A percentile compares a stretch with the other conserved stretches of the same genome.
Evolutionary conservation across 2,888 invertebrate genomes (phyloP).

Genomic region (Thera obeliscata): DNA sequence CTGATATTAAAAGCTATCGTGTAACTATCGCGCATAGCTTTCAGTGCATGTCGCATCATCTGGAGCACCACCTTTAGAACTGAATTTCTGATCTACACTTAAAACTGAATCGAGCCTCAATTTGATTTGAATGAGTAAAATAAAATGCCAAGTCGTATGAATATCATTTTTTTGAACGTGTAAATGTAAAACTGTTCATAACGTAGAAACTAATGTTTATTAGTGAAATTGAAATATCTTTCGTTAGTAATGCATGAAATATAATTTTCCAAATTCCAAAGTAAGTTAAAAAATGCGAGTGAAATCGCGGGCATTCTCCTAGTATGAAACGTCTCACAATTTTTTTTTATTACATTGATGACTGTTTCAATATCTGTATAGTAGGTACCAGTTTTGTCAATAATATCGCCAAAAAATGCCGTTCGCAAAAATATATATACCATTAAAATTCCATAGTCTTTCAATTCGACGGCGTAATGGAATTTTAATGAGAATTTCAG

Average conservation of each 20-base stretch:
- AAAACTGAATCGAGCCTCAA: conserved; percentile 6
- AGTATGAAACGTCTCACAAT: background rate
- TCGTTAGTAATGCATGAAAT: too few relatives aligned
- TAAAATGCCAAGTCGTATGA: background rate
- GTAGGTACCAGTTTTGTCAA: conserved; percentile 6
- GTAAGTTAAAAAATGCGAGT: too few relatives aligned
- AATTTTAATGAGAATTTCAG: conserved; percentile 78
- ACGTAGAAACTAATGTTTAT: too few relatives aligned
- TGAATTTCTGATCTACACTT: conserved; percentile 2
- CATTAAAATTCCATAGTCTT: conserved; percentile 60
- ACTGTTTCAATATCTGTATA: too few relatives aligned
- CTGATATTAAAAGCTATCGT: background rate
- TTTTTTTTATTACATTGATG: conserved; percentile 1
- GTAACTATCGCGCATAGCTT: background rate
- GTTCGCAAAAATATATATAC: conserved; percentile 56
- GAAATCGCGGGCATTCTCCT: background rate
- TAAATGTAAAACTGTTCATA: background rate
- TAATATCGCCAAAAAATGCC: conserved; percentile 37
- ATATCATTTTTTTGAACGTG: background rate
- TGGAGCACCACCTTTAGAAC: background rate
- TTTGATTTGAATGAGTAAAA: background rate
- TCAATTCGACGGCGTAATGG: conserved; percentile 66
- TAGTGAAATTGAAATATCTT: too few relatives aligned
- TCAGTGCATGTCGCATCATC: background rate
- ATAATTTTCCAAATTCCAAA: too few relatives aligned